Evolutionary conservation across 2,113 vertebrate species (phyloP).

Genomic region (Lampris megalopsis): DNA sequence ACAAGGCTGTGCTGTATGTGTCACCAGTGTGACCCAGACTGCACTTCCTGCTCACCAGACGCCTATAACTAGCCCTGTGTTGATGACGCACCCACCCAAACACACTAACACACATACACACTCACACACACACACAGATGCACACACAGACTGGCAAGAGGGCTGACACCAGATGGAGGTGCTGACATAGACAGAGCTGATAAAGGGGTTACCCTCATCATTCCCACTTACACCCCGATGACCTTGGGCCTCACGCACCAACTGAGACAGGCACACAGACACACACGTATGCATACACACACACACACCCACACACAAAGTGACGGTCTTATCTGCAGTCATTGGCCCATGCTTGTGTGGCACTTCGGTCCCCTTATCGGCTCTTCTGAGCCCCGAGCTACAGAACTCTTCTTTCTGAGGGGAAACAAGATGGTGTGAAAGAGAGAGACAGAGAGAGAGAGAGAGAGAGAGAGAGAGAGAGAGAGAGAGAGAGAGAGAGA

Average conservation of each 20-base stretch:
- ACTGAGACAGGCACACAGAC: constrained; percentile 3
- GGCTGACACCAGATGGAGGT: constrained; percentile 71
- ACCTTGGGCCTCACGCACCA: constrained; percentile 50
- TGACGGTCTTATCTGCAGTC: constrained; percentile 67
- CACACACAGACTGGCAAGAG: constrained; percentile 40
- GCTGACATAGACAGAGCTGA: constrained; percentile 77
- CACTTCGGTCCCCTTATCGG: constrained; percentile 77
- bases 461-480: not conserved
- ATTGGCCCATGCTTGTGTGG: constrained; percentile 70
- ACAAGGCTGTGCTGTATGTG: constrained; percentile 58
- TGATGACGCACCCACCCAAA: constrained; percentile 14
- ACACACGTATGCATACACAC: constrained; percentile 3
- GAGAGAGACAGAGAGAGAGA: not conserved
- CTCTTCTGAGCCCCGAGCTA: constrained; percentile 65
- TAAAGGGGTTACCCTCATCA: constrained; percentile 72
- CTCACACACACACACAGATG: constrained; percentile 13
- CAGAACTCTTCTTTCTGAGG: constrained; percentile 62
- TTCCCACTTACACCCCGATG: constrained; percentile 67
- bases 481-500: not conserved
- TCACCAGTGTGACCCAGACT: constrained; percentile 76
- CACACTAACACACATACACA: constrained; percentile 13
- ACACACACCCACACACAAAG: constrained; percentile 9
- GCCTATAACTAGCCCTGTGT: constrained; percentile 40
- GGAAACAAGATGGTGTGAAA: constrained; percentile 1
- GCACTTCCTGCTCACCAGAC: constrained; percentile 76